Evolutionary conservation across 2,113 vertebrate genomes (phyloP).

Genomic region (Embiotoca jacksoni): DNA sequence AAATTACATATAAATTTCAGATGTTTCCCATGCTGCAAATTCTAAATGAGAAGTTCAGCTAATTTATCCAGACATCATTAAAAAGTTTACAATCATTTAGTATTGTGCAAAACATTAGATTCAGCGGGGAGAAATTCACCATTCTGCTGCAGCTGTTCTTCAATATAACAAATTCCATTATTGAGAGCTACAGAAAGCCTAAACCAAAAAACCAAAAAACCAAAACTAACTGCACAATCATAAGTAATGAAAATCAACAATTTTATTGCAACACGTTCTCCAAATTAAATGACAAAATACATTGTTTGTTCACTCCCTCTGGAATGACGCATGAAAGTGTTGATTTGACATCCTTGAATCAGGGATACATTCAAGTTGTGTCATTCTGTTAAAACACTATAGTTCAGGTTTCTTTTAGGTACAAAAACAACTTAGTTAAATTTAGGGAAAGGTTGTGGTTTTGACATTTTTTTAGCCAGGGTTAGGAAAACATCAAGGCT

Average conservation of each 20-base stretch:
- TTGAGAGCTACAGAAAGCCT: background rate
- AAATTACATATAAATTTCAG: background rate
- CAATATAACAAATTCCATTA: background rate
- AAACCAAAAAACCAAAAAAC: too few relatives aligned
- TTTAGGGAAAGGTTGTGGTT: too few relatives aligned
- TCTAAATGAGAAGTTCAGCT: background rate
- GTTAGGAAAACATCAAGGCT: too few relatives aligned
- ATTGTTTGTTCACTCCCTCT: too few relatives aligned
- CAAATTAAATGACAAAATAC: too few relatives aligned
- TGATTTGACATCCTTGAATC: too few relatives aligned
- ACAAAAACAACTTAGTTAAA: too few relatives aligned
- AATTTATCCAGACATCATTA: background rate
- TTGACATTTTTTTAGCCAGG: too few relatives aligned
- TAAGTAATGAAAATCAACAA: background rate
- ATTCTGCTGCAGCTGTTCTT: background rate
- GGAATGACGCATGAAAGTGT: too few relatives aligned
- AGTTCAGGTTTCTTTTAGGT: too few relatives aligned
- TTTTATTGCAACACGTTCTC: background rate
- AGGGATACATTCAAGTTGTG: too few relatives aligned
- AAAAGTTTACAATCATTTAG: background rate
- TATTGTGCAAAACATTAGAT: background rate
- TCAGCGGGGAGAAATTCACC: background rate
- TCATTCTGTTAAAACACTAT: too few relatives aligned
- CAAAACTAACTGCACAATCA: background rate
- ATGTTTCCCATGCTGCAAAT: background rate